Percentiles rank a stretch among this genome's conserved stretches.
Conservation (phyloP, 2,113 vertebrate genomes). For the Phyllostomus discolor region DNA sequence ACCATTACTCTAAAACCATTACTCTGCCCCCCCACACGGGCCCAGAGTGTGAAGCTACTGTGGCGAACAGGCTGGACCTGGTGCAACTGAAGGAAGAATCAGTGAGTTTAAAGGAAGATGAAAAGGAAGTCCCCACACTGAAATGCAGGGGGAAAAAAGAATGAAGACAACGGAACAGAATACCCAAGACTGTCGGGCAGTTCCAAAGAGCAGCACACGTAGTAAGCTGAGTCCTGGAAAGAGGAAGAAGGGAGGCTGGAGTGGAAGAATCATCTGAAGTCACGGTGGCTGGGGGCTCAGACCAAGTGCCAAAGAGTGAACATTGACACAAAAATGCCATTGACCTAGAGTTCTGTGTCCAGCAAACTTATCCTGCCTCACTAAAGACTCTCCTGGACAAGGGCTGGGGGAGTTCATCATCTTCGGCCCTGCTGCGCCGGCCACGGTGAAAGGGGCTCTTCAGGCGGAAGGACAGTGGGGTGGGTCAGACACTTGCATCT, state of each 20-base stretch:
- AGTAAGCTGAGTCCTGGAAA: background rate
- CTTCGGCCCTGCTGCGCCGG: fast-evolving
- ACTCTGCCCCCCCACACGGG: too few relatives aligned
- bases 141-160: background rate
- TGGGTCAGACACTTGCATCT: background rate
- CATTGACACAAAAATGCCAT: background rate
- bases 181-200: background rate
- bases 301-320: background rate
- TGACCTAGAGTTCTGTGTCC: background rate
- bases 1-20: too few relatives aligned
- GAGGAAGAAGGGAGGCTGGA: background rate
- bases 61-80: background rate
- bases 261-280: background rate
- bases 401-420: background rate
- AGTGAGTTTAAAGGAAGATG: background rate
- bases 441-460: too few relatives aligned
- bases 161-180: background rate
- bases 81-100: background rate
- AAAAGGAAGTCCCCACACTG: background rate
- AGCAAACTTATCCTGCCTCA: background rate
- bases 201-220: background rate
- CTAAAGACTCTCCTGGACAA: background rate
- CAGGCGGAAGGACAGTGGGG: background rate
- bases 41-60: background rate
- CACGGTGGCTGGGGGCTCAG: background rate